Conservation (phyloP, 1,140 invertebrate species). For the Drosophila bocki region DNA sequence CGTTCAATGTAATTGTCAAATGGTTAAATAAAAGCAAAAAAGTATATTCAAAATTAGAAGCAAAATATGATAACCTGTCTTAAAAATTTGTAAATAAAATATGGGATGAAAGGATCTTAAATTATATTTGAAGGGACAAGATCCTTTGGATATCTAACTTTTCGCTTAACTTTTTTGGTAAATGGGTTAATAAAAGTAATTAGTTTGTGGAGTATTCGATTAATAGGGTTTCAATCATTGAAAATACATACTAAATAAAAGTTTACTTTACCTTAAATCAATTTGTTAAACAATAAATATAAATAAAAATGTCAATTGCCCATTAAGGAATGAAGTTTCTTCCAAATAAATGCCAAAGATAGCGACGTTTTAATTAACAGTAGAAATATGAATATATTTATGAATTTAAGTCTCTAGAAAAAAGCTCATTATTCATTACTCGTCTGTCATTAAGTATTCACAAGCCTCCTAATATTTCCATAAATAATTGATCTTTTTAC, state of each 20-base stretch:
- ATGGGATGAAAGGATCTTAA: background rate
- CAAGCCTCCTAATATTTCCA: background rate
- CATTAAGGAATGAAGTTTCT: background rate
- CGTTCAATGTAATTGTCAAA: background rate
- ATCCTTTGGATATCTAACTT: too few relatives aligned
- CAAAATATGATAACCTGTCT: background rate
- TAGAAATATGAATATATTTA: background rate
- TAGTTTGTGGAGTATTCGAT: too few relatives aligned
- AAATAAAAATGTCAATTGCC: too few relatives aligned
- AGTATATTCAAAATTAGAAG: background rate
- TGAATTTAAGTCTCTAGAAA: background rate
- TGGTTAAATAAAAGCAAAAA: slow-evolving; percentile 8
- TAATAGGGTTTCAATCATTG: background rate
- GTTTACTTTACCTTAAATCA: background rate
- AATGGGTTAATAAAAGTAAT: too few relatives aligned
- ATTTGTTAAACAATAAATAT: background rate
- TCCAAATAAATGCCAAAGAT: background rate
- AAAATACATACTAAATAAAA: background rate
- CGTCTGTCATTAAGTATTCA: too few relatives aligned
- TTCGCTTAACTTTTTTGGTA: too few relatives aligned
- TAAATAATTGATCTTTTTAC: background rate
- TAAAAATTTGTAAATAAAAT: background rate
- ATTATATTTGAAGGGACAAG: too few relatives aligned
- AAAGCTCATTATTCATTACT: background rate
- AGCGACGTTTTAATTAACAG: background rate